Base-by-base conservation (phyloP, 1,140 invertebrate species). In the Trichonephila inaurata region DNA sequence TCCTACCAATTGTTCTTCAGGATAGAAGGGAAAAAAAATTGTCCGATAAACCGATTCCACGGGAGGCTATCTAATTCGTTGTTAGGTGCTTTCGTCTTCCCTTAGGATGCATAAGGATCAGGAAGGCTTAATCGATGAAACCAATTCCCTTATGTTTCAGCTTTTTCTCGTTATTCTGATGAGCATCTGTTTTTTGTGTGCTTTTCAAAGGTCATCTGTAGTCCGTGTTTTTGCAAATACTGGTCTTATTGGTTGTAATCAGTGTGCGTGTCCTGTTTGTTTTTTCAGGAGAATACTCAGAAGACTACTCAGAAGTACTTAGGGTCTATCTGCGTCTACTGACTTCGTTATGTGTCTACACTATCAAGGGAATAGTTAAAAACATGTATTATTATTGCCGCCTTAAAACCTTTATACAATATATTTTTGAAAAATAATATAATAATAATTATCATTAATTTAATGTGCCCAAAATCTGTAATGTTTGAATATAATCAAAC, bases 11-110 rank as follows among this genome's bases (percentile, higher is more conserved):
- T 64, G 77, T 28, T 62, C 90, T 77, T 60, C 40, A 19, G 60
- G 90, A 28, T 66, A 33, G 58, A 51, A 12, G 51, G 51, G 51
- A 69, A 85, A 92, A 85, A 91, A 85, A 90, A 77, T 81, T 81
- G 90, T 85, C 90, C 90, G 82, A 92, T 92, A 92, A 92, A 92
- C 90, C 90, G 82, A 92, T 85, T 91, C 72, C 89, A 62, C 44
- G 66, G 69, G 89, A 91, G 72, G 89, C 89, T 62, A 91, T 91
- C 89, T 91, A 91, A 91, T 91, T 91, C 89, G 69, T 91, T 91
- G 64, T 91, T 91, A 82, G 89, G 66, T 89, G 87, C 87, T 87
- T 87, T 40, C 58, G 61, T 60, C 66, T 82, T 82, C 89, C 89
- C 89, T 81, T 62, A 91, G 89, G 89, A 91, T 91, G 77, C 89